phyloP scores from a whole-genome alignment of 2,888 invertebrate species.

The Anoplius nigerrimus region DNA sequence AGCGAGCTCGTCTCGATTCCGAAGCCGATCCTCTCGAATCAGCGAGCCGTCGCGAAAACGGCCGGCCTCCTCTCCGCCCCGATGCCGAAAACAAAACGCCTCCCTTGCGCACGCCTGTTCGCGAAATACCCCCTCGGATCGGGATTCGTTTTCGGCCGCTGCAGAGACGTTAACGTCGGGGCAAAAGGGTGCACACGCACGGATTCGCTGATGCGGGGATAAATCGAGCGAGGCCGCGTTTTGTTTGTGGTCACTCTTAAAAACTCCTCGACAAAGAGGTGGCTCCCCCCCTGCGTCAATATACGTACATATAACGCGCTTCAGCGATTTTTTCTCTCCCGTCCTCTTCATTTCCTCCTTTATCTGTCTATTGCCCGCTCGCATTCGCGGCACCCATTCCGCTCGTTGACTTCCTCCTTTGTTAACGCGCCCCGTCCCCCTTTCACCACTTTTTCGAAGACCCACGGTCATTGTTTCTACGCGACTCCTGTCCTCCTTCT shows the following conservation, averaged over 20 bases:
- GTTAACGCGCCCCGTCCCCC: slow-evolving; percentile 4
- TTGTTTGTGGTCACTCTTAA: slow-evolving; percentile 73
- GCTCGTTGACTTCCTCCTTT: slow-evolving; percentile 7
- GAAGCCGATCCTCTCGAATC: slow-evolving; percentile 52
- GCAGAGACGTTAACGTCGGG: slow-evolving; percentile 13
- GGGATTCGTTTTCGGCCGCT: slow-evolving; percentile 44
- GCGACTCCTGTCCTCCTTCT: background rate
- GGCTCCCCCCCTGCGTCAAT: slow-evolving; percentile 55
- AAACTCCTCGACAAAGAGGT: slow-evolving; percentile 54
- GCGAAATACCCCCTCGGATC: slow-evolving; percentile 65
- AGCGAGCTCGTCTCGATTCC: slow-evolving; percentile 1
- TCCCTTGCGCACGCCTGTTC: slow-evolving; percentile 60
- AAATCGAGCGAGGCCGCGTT: slow-evolving; percentile 65
- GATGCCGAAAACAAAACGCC: slow-evolving; percentile 73
- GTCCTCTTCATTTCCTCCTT: background rate
- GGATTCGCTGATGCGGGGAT: slow-evolving; percentile 58
- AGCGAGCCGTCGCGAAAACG: slow-evolving; percentile 72
- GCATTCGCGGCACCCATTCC: background rate
- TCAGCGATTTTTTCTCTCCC: slow-evolving; percentile 16
- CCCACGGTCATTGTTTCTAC: background rate
- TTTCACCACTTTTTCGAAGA: background rate
- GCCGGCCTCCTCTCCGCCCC: slow-evolving; percentile 72
- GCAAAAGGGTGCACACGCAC: slow-evolving; percentile 28
- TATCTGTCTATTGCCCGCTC: too few relatives aligned
- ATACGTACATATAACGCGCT: slow-evolving; percentile 37